A percentile compares a stretch with the other conserved stretches of the same genome.
Conservation (phyloP, 1,140 invertebrate genomes). For the Drosophila leontia region DNA sequence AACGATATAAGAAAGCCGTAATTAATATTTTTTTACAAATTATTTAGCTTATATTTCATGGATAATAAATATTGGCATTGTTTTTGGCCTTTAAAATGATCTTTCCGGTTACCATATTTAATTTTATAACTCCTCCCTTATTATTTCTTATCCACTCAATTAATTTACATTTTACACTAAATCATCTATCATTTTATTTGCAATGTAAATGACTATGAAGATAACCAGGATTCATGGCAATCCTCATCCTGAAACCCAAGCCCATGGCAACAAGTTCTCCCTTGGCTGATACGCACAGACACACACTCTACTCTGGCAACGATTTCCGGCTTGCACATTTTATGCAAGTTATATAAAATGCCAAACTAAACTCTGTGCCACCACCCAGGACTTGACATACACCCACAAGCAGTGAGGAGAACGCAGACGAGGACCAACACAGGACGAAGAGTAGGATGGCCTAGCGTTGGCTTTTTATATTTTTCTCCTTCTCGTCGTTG, state of each 20-base stretch:
- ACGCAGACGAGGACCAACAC: conserved; percentile 10
- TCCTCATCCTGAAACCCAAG: neutral
- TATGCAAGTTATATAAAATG: conserved; percentile 78
- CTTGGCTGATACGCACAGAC: conserved; percentile 51
- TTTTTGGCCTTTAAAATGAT: neutral
- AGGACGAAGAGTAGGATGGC: conserved; percentile 2
- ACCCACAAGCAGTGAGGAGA: neutral
- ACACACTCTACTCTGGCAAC: conserved; percentile 31
- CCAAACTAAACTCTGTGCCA: conserved; percentile 58
- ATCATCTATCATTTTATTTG: conserved; percentile 3
- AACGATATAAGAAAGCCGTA: too few species aligned
- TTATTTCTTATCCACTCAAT: neutral
- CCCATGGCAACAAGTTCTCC: conserved; percentile 58
- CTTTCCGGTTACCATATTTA: too few species aligned
- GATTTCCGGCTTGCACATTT: conserved; percentile 65
- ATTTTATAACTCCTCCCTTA: neutral
- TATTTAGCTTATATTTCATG: neutral
- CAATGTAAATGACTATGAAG: conserved; percentile 5
- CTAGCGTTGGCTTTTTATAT: conserved; percentile 58
- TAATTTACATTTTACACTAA: neutral
- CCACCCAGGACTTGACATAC: conserved; percentile 5
- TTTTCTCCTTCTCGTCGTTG: conserved; percentile 37
- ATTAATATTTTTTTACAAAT: neutral
- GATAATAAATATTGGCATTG: neutral
- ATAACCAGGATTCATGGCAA: conserved; percentile 1